These are phyloP conservation scores for Drosophila prostipennis DNA, from an alignment of 2,888 invertebrate species.

Conservation along the genomic window DNA sequence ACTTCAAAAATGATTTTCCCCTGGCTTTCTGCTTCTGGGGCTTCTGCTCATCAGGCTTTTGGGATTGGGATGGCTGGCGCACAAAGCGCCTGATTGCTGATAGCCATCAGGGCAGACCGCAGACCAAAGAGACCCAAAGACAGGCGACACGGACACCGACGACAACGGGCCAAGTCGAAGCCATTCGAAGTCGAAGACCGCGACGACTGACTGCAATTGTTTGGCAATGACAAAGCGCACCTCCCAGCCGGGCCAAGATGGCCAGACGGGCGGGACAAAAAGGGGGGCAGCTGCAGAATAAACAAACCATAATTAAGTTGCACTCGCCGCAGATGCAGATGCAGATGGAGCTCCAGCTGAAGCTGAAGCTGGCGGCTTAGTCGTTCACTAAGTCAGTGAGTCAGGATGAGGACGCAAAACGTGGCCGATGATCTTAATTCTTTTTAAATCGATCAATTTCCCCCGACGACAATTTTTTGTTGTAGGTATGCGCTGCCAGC, in stretches of 20 bases:
- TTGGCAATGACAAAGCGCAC: conserved; percentile 80
- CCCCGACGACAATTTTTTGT: conserved; percentile 78
- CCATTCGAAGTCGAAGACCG: conserved; percentile 20
- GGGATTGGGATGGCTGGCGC: conserved; percentile 52
- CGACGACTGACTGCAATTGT: conserved; percentile 64
- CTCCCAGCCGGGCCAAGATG: conserved; percentile 62
- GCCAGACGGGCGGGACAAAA: background rate
- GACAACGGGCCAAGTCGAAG: conserved; percentile 48
- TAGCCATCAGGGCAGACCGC: conserved; percentile 66
- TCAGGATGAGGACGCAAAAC: conserved; percentile 57
- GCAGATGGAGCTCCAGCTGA: conserved; percentile 4
- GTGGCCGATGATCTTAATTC: conserved; percentile 80
- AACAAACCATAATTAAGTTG: conserved; percentile 80
- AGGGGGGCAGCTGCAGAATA: conserved; percentile 49
- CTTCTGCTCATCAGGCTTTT: conserved; percentile 66
- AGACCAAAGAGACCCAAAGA: conserved; percentile 21
- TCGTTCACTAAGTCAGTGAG: conserved; percentile 79
- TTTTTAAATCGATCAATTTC: conserved; percentile 82
- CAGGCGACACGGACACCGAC: conserved; percentile 41
- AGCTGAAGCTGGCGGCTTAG: conserved; percentile 41
- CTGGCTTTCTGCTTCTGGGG: conserved; percentile 30
- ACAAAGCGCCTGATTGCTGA: conserved; percentile 81
- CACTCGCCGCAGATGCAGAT: conserved; percentile 24
- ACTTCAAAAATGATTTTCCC: conserved; percentile 16
- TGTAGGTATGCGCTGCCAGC: conserved; percentile 51